These are phyloP conservation scores for Aythya baeri DNA, from an alignment of 2,113 vertebrate species.

Conservation along the genomic window DNA sequence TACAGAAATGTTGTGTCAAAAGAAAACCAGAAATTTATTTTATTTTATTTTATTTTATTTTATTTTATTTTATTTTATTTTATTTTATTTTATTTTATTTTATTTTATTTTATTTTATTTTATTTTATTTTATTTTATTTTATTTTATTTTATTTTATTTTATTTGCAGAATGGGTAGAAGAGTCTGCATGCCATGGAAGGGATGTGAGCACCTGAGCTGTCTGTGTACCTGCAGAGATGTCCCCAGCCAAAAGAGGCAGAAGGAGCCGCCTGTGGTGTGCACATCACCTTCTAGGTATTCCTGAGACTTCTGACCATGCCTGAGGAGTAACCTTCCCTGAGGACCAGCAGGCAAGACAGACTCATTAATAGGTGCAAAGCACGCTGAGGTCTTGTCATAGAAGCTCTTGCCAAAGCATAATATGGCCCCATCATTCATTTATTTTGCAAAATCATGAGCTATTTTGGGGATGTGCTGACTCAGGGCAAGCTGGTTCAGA, in stretches of 20 bases:
- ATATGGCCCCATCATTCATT: background rate
- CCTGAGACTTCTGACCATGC: background rate
- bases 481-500: background rate
- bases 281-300: background rate
- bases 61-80: too few species aligned
- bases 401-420: background rate
- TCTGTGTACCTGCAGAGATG: background rate
- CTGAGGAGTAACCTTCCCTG: background rate
- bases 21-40: background rate
- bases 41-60: too few species aligned
- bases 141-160: too few species aligned
- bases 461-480: background rate
- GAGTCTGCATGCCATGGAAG: rapidly evolving
- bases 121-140: too few species aligned
- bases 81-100: background rate
- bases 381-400: background rate
- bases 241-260: background rate
- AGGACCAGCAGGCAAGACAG: background rate
- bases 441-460: background rate
- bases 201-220: rapidly evolving
- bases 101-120: background rate
- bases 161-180: background rate
- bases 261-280: background rate
- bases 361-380: background rate
- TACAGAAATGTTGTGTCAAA: rapidly evolving